Evolutionary conservation across 2,113 vertebrate genomes (phyloP).

Genomic region (Buteo buteo): DNA sequence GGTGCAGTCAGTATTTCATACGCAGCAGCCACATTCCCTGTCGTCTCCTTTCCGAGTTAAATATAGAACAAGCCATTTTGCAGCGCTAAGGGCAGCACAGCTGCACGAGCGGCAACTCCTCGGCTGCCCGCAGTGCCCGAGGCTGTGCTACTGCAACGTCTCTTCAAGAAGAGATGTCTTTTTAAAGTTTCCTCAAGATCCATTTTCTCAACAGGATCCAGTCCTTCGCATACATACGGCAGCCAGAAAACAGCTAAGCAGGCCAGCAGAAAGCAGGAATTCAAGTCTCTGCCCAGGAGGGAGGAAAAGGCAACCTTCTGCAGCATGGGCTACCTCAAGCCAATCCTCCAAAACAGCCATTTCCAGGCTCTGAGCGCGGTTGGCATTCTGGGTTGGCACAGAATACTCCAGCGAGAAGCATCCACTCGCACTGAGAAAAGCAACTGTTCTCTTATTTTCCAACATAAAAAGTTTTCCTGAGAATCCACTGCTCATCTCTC

Average conservation of each 20-base stretch:
- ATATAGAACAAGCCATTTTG: not conserved
- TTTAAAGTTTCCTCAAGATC: not conserved
- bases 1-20: not conserved
- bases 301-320: not conserved
- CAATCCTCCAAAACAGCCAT: not conserved
- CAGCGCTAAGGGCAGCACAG: not conserved
- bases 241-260: not conserved
- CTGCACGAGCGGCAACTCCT: not conserved
- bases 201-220: not conserved
- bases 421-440: not conserved
- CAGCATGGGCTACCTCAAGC: rapidly evolving
- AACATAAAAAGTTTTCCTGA: not conserved
- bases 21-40: not conserved
- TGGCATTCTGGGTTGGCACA: not conserved
- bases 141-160: not conserved
- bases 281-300: not conserved
- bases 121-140: rapidly evolving
- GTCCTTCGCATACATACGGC: rapidly evolving
- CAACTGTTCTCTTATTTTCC: not conserved
- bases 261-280: not conserved
- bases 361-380: not conserved
- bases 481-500: not conserved
- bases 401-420: not conserved
- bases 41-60: not conserved
- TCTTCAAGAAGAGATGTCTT: not conserved